Evolutionary conservation across 2,797 vertebrate genomes (phyloP).

Genomic region (Manis crassicaudata): DNA sequence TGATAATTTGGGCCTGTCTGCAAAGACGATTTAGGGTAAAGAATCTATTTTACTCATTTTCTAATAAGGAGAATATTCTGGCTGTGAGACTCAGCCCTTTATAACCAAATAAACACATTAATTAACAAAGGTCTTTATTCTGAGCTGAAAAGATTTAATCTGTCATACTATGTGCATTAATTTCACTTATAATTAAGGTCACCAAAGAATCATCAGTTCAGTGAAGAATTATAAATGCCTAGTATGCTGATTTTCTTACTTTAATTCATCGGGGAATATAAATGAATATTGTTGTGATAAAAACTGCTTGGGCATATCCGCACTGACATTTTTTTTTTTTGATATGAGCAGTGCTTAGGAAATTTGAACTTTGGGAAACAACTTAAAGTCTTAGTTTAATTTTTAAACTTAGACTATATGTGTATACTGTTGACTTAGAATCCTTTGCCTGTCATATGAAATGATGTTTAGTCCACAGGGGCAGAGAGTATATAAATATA

Average conservation of each 20-base stretch:
- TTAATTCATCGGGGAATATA: constrained; percentile 10
- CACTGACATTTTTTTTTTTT: background rate
- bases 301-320: background rate
- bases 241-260: background rate
- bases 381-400: background rate
- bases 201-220: background rate
- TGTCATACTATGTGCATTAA: background rate
- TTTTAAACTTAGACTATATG: constrained; percentile 23
- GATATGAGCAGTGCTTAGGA: background rate
- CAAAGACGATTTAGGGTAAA: constrained; percentile 31
- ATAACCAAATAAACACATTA: constrained; percentile 14
- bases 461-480: background rate
- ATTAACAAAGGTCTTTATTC: constrained; percentile 34
- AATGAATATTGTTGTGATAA: background rate
- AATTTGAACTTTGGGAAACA: constrained; percentile 42
- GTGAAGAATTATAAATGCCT: background rate
- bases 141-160: constrained; percentile 42
- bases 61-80: constrained; percentile 34
- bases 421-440: background rate
- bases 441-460: constrained; percentile 24
- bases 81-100: background rate
- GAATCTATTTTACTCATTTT: constrained; percentile 44
- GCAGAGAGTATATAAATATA: background rate
- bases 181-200: constrained; percentile 25
- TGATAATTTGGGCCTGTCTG: background rate